Base-by-base conservation (phyloP, 1,140 invertebrate genomes). In the Caenorhabditis briggsae region DNA sequence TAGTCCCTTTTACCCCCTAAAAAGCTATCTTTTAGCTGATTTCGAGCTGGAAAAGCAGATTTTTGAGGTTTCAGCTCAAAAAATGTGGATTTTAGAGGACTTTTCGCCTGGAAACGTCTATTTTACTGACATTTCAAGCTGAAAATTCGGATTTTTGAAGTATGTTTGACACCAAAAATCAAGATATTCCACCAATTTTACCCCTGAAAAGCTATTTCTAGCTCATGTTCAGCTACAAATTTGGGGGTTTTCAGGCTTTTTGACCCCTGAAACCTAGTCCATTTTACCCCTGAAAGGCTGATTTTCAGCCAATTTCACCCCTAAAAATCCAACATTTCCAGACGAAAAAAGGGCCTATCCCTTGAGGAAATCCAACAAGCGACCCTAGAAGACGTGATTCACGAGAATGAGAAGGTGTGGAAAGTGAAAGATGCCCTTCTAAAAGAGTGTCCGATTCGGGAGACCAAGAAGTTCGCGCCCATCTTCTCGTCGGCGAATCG, bases 401-500 rank as follows among this genome's bases (percentile, higher is more conserved):
- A 53, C 1, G n/a, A 53, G 3, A 46, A 78, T 53, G 65, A 48
- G n/a, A 78, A 78, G 46, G n/a, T 50, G 5, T 78, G 70, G 70
- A 78, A 78, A 43, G 70, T 78, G 46, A 48, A 50, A 23, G 70
- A 78, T 9, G 70, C n/a, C 7, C 46, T 78, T 14, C 70, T 78
- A 14, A 50, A 23, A 12, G n/a, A 20, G 46, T 18, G n/a, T 78
- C 70, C 70, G n/a, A 78, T 78, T 9, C 18, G 46, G 11, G 70
- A 78, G n/a, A 50, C 33, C 18, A 78, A 78, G 20, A 78, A 78
- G 14, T 78, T 50, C 46, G 70, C 70, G 1, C 70, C 70, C 7
- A 78, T 78, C 2, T 78, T 78, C 70, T 78, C 70, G 12, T 70
- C 64, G 12, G 70, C 70, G 18, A 78, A 50, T 50, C 70, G 70